Conservation (phyloP, 2,797 vertebrate species). For the Podargus strigoides region DNA sequence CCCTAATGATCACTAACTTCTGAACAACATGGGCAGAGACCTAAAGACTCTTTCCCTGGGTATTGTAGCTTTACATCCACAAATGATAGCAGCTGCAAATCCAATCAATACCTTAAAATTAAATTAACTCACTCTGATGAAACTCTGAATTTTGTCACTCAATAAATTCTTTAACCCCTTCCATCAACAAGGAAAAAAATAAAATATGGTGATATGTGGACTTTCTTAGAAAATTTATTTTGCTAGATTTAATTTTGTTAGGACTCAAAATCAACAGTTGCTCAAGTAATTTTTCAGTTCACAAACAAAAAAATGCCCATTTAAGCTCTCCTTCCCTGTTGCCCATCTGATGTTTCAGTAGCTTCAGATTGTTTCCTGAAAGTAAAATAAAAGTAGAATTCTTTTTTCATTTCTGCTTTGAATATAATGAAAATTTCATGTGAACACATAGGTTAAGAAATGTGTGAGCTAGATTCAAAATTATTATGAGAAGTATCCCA, state of each 20-base stretch:
- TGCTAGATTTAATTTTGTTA: conserved; percentile 25
- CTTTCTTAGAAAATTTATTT: background rate
- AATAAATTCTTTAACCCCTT: conserved; percentile 37
- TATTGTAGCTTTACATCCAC: background rate
- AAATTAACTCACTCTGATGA: background rate
- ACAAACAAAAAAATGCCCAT: background rate
- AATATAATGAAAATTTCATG: background rate
- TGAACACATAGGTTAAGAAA: background rate
- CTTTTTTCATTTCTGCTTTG: background rate
- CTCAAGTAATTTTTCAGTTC: conserved; percentile 17
- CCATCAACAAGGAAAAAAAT: conserved; percentile 2
- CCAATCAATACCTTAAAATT: conserved; percentile 49
- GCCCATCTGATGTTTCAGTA: background rate
- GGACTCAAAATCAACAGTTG: background rate
- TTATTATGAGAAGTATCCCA: background rate
- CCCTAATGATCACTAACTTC: background rate
- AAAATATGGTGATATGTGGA: background rate
- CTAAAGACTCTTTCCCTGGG: background rate
- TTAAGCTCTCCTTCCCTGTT: background rate
- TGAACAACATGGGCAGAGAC: background rate
- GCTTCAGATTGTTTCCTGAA: background rate
- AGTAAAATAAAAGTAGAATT: background rate
- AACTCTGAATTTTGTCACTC: conserved; percentile 9
- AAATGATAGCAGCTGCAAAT: conserved; percentile 35
- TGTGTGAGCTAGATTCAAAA: background rate